Conservation (phyloP, 1,140 invertebrate species). For the Sinonovacula constricta region DNA sequence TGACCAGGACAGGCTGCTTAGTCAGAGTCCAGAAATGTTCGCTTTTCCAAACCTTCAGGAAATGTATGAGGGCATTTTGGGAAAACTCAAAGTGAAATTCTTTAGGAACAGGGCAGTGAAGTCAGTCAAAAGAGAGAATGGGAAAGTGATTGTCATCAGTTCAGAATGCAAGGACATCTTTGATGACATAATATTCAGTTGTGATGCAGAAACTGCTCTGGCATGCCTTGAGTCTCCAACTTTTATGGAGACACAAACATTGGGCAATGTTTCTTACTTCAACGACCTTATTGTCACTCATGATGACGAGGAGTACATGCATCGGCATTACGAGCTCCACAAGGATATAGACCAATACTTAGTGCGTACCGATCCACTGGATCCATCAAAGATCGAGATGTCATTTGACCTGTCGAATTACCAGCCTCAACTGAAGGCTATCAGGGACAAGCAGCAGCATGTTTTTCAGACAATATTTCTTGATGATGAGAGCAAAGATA, state of each 20-base stretch:
- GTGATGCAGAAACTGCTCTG: conserved; percentile 71
- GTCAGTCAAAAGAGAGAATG: conserved; percentile 49
- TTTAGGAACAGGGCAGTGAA: conserved; percentile 52
- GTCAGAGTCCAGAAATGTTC: conserved; percentile 71
- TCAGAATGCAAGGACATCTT: conserved; percentile 55
- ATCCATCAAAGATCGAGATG: conserved; percentile 69
- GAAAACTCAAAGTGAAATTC: conserved; percentile 54
- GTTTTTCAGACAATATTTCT: conserved; percentile 71
- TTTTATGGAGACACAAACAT: conserved; percentile 62
- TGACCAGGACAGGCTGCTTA: conserved; percentile 62
- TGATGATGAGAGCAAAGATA: conserved; percentile 53
- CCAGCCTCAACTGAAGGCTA: conserved; percentile 68
- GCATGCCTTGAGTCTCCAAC: conserved; percentile 61
- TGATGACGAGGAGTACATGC: conserved; percentile 71
- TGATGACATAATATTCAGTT: conserved; percentile 71
- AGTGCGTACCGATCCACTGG: conserved; percentile 60
- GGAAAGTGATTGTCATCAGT: conserved; percentile 58
- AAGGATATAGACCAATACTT: conserved; percentile 69
- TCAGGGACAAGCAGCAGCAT: conserved; percentile 57
- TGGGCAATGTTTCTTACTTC: conserved; percentile 71
- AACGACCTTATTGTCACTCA: conserved; percentile 71
- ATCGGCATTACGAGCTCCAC: conserved; percentile 67
- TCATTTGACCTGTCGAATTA: conserved; percentile 73
- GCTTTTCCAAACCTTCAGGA: conserved; percentile 68
- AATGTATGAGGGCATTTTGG: conserved; percentile 69